Conservation (phyloP, 2,888 invertebrate species). For the Nysson spinosus region DNA sequence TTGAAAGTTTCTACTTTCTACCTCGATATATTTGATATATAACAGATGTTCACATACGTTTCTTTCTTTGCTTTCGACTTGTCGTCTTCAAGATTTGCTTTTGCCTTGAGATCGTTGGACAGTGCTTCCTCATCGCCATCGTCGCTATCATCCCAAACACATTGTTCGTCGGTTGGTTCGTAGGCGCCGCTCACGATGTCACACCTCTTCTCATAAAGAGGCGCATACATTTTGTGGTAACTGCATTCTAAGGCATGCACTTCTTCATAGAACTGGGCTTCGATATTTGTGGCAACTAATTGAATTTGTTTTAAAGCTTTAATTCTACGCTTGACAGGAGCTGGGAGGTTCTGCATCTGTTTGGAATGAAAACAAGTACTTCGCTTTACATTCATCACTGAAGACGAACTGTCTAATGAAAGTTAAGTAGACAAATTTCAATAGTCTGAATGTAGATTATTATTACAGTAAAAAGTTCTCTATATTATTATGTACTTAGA, state of each 20-base stretch:
- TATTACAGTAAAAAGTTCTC: no score
- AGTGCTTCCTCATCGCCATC: slow-evolving; percentile 83
- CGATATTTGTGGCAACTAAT: slow-evolving; percentile 89
- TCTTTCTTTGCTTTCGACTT: slow-evolving; percentile 77
- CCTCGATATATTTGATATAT: background rate
- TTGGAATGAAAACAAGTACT: slow-evolving; percentile 25
- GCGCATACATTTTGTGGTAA: slow-evolving; percentile 88
- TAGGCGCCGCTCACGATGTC: slow-evolving; percentile 84
- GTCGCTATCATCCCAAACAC: slow-evolving; percentile 92
- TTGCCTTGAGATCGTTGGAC: slow-evolving; percentile 83
- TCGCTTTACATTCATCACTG: slow-evolving; percentile 75
- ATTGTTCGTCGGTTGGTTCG: slow-evolving; percentile 94
- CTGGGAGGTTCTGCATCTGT: slow-evolving; percentile 78
- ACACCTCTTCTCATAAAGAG: slow-evolving; percentile 86
- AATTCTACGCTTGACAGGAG: slow-evolving; percentile 87
- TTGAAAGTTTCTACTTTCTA: background rate
- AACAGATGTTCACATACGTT: slow-evolving; percentile 43
- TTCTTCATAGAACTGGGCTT: slow-evolving; percentile 95
- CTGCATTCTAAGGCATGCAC: slow-evolving; percentile 95
- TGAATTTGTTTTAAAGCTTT: slow-evolving; percentile 93
- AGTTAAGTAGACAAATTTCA: no score
- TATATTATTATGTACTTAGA: no score
- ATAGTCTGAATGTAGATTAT: no score
- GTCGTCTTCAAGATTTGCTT: slow-evolving; percentile 81
- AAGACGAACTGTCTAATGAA: no score